Evolutionary conservation across 2,113 vertebrate genomes (phyloP).

Genomic region (Pygoscelis adeliae): DNA sequence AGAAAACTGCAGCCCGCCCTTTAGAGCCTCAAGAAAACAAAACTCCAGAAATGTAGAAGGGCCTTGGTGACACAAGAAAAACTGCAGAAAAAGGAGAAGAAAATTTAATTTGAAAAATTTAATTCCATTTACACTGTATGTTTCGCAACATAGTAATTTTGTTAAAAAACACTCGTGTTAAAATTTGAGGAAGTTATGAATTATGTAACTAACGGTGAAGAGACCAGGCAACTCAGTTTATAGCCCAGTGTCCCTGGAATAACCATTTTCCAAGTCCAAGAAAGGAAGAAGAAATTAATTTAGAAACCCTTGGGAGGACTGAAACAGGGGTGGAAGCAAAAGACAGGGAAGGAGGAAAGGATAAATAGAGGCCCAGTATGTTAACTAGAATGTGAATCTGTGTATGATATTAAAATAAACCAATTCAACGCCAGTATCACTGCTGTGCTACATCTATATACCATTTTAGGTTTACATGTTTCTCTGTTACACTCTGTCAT

Average conservation of each 20-base stretch:
- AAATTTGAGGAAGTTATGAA: neutral
- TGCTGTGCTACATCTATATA: too few relatives aligned
- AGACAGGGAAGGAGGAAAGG: neutral
- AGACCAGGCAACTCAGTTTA: neutral
- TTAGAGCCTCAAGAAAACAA: neutral
- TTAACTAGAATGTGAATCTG: neutral
- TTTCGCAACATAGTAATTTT: neutral
- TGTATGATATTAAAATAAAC: neutral
- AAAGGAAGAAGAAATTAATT: neutral
- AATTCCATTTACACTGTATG: neutral
- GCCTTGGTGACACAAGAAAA: neutral
- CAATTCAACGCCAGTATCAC: neutral
- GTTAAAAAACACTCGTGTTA: neutral
- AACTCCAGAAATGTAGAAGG: neutral
- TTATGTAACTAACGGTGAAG: neutral
- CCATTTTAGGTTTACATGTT: fast-evolving
- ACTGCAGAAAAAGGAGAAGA: neutral
- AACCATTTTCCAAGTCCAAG: neutral
- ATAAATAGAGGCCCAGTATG: neutral
- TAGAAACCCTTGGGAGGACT: fast-evolving
- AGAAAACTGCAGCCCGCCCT: neutral
- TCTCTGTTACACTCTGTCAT: neutral
- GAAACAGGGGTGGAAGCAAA: neutral
- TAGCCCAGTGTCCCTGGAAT: neutral
- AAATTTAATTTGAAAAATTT: neutral